Evolutionary conservation across 2,113 vertebrate species (phyloP), one percentile per base, ranked within the genome.

Genomic region (Uria lomvia): DNA sequence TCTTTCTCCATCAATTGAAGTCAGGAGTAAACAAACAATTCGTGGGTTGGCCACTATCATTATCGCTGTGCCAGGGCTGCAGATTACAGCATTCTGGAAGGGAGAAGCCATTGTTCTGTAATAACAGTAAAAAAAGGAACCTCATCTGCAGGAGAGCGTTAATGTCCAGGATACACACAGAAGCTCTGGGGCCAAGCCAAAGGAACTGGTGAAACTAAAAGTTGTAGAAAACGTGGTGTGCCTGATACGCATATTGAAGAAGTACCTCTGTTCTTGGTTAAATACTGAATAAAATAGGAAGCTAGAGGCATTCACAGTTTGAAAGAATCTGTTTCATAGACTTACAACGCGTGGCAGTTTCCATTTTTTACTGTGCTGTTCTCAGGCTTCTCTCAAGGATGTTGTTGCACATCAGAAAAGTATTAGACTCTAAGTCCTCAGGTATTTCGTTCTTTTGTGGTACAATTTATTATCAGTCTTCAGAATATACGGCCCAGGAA

Each of bases 1-100:
- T 36, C 73, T 73, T 78, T 62, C 53, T 90, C 0, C 0, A 29
- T 56, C 52, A 55, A 0, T 5, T 80, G 60, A 92, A 80, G 32
- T 53, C 68, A 84, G 40, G 13, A 29, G 8, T 63, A 81, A 94
- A 53, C 43, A 78, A 85, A 55, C 3, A 65, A 4, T 60, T 76
- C 6, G 15, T 62, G 53, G 21, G 2, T 36, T 77, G 63, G 29
- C 32, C 27, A 5, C 23, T 62, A 0, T 45, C 26, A 9, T 86
- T 86, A 50, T 59, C 55, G 10, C 32, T n/a, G 21, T 73, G 65
- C 29, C 16, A 34, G 30, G 65, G 76, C 43, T 78, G 36, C 45
- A 72, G 47, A n/a, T 86, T 77, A 49, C 38, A 74, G 40, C 0
- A 0, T 71, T 78, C 56, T 53, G 43, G 19, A 84, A 72, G 85